Conservation (phyloP, 2,888 invertebrate species). For the Sphaerophoria rueppellii region DNA sequence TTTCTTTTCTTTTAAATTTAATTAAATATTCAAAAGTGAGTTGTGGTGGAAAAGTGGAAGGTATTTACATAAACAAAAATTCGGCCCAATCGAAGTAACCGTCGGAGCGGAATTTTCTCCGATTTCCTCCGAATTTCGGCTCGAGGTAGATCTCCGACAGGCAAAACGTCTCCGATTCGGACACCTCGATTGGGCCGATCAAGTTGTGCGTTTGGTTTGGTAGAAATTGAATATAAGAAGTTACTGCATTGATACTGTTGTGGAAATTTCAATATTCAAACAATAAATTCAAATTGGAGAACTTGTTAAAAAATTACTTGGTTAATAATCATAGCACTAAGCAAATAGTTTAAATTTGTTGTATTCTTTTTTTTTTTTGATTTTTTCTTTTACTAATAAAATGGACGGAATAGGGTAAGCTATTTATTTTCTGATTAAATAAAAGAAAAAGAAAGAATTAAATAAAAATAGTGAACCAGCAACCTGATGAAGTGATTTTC, state of each 20-base stretch:
- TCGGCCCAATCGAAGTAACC: too few relatives aligned
- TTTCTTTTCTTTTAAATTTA: slow-evolving; percentile 2
- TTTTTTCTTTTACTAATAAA: slow-evolving; percentile 50
- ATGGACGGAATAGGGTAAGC: slow-evolving; percentile 73
- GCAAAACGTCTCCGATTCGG: too few relatives aligned
- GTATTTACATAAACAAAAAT: slow-evolving; percentile 52
- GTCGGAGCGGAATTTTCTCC: too few relatives aligned
- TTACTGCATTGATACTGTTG: slow-evolving; percentile 37
- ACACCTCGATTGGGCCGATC: too few relatives aligned
- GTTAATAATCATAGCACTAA: slow-evolving; percentile 31
- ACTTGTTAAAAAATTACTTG: slow-evolving; percentile 6
- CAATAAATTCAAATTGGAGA: background rate
- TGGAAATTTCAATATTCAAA: slow-evolving; percentile 4
- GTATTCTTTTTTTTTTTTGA: background rate
- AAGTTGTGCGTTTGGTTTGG: slow-evolving; percentile 62
- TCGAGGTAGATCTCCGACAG: too few relatives aligned
- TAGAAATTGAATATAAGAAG: slow-evolving; percentile 30
- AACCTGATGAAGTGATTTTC: slow-evolving; percentile 15
- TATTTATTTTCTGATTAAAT: slow-evolving; percentile 32
- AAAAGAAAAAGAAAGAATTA: background rate
- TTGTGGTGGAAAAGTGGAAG: slow-evolving; percentile 14
- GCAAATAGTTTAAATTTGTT: slow-evolving; percentile 25
- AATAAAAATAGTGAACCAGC: slow-evolving; percentile 31
- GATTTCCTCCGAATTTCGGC: too few relatives aligned
- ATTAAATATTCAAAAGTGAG: slow-evolving; percentile 28